Percentiles rank a stretch among this genome's conserved stretches.
Evolutionary conservation across 2,113 vertebrate species (phyloP).

Genomic region (Empidonax alnorum): DNA sequence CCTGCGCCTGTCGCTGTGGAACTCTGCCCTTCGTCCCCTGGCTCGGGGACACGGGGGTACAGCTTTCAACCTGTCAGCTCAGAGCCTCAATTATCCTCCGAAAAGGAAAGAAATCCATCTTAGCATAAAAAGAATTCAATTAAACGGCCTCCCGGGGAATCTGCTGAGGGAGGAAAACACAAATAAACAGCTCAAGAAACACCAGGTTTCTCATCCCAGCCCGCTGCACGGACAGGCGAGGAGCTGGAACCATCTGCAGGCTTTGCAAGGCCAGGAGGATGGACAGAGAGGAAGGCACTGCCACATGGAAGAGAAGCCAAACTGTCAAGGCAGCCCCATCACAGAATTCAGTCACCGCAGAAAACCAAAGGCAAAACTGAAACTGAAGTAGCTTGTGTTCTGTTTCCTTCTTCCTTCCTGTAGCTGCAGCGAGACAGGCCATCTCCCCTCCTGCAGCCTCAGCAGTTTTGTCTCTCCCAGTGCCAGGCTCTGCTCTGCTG

Average conservation of each 20-base stretch:
- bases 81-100: neutral
- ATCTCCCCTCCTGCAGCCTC: neutral
- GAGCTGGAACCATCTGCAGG: neutral
- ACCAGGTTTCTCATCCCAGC: neutral
- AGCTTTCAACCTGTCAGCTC: neutral
- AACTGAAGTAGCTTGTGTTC: neutral
- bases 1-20: accelerated
- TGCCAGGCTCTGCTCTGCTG: neutral
- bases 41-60: neutral
- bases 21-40: neutral
- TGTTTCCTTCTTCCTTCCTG: conserved; percentile 7
- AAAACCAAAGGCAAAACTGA: neutral
- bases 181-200: neutral
- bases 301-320: neutral
- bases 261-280: accelerated
- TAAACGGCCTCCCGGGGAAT: neutral
- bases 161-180: neutral
- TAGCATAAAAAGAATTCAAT: neutral
- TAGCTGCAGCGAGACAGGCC: neutral
- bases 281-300: neutral
- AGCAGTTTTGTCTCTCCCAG: neutral
- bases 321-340: neutral
- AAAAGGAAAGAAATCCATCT: neutral
- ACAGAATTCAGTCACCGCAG: neutral
- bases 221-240: accelerated